phyloP scores from a whole-genome alignment of 2,797 vertebrate genomes.

The Bucorvus abyssinicus region DNA sequence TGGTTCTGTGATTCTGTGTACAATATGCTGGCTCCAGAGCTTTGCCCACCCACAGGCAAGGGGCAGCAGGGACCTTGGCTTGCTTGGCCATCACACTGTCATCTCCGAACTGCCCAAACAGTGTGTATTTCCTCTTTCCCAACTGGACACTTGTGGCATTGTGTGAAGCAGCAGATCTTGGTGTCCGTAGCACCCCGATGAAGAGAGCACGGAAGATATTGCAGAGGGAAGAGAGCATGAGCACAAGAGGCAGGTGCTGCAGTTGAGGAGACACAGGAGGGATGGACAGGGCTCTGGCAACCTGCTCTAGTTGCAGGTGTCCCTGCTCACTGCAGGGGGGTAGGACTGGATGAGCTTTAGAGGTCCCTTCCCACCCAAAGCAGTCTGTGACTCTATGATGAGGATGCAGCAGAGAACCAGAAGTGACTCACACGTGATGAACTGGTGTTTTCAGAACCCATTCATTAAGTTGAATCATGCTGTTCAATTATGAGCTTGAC shows the following conservation, averaged over 20 bases:
- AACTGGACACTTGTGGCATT: rapidly evolving
- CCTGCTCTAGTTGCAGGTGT: no score
- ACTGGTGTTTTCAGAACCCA: neutral
- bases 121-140: neutral
- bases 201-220: neutral
- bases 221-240: neutral
- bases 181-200: rapidly evolving
- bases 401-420: neutral
- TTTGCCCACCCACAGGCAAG: rapidly evolving
- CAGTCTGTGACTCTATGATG: no score
- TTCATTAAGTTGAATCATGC: neutral
- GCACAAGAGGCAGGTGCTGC: neutral
- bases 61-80: neutral
- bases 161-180: neutral
- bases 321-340: no score
- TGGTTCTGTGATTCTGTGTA: neutral
- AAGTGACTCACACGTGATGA: neutral
- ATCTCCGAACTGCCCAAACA: neutral
- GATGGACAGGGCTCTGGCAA: neutral
- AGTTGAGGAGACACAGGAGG: rapidly evolving
- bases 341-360: no score
- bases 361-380: no score
- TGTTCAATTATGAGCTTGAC: neutral
- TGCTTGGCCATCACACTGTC: rapidly evolving
- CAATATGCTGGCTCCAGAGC: neutral